phyloP scores from a whole-genome alignment of 2,797 vertebrate genomes.

The Myotis myotis region DNA sequence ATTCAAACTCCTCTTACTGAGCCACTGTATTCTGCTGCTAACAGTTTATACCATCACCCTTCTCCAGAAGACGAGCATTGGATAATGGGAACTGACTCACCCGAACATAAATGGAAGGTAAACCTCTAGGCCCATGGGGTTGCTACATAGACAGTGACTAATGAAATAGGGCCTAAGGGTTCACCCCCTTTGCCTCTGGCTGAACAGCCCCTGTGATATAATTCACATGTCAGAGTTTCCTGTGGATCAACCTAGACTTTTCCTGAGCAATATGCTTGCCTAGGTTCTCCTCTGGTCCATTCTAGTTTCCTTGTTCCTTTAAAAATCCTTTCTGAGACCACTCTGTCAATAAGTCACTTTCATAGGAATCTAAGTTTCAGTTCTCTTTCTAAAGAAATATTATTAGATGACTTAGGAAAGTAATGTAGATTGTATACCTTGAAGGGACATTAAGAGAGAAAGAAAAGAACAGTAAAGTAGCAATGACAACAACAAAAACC shows the following conservation, averaged over 20 bases:
- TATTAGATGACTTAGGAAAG: not conserved
- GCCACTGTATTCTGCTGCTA: not conserved
- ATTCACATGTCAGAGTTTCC: not conserved
- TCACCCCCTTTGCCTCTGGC: not conserved
- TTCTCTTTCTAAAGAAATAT: not conserved
- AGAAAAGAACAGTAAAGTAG: not conserved
- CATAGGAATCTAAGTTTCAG: not conserved
- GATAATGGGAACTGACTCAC: not conserved
- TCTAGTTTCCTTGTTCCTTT: not conserved
- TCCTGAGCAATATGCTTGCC: not conserved
- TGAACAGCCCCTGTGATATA: not conserved
- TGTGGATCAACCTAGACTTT: not conserved
- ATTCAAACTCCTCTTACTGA: not conserved
- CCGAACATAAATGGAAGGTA: not conserved
- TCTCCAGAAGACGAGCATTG: not conserved
- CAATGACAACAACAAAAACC: not conserved
- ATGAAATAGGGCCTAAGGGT: not conserved
- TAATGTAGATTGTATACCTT: not conserved
- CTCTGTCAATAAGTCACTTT: not conserved
- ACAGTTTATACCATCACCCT: not conserved
- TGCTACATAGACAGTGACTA: not conserved
- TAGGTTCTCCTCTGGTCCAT: not conserved
- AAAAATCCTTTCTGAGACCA: not conserved
- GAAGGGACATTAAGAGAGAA: not conserved
- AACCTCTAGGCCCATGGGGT: fast-evolving